Conservation (phyloP, 2,797 vertebrate species). For the Acanthurus tractus region DNA sequence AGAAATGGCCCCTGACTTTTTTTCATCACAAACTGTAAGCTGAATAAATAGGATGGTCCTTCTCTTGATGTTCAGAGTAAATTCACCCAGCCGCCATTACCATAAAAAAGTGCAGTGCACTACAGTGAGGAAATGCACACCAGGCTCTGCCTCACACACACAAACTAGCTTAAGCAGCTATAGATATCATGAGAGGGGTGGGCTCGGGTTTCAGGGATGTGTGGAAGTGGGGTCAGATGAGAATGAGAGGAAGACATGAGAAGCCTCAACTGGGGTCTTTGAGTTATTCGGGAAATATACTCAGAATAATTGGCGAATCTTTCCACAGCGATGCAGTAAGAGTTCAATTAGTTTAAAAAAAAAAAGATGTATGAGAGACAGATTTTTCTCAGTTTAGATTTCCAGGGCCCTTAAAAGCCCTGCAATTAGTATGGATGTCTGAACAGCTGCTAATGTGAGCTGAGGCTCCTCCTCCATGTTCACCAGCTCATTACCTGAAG, state of each 20-base stretch:
- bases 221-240: background rate
- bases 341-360: background rate
- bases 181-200: conserved; percentile 32
- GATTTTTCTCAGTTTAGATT: background rate
- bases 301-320: background rate
- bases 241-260: background rate
- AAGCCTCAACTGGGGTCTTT: background rate
- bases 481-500: conserved; percentile 22
- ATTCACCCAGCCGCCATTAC: background rate
- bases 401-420: background rate
- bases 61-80: background rate
- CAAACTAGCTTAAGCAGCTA: conserved; percentile 5
- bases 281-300: background rate
- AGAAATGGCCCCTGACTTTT: background rate
- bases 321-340: background rate
- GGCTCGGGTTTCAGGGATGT: conserved; percentile 25
- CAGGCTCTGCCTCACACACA: background rate
- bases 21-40: background rate
- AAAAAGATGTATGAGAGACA: too few species aligned
- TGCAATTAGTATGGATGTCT: background rate
- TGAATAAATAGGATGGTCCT: conserved; percentile 9
- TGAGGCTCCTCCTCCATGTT: background rate
- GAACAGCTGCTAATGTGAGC: conserved; percentile 7
- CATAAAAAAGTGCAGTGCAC: background rate
- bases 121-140: conserved; percentile 1